These are phyloP conservation scores for Mimachlamys varia DNA, from an alignment of 2,888 invertebrate genomes.

Conservation along the genomic window DNA sequence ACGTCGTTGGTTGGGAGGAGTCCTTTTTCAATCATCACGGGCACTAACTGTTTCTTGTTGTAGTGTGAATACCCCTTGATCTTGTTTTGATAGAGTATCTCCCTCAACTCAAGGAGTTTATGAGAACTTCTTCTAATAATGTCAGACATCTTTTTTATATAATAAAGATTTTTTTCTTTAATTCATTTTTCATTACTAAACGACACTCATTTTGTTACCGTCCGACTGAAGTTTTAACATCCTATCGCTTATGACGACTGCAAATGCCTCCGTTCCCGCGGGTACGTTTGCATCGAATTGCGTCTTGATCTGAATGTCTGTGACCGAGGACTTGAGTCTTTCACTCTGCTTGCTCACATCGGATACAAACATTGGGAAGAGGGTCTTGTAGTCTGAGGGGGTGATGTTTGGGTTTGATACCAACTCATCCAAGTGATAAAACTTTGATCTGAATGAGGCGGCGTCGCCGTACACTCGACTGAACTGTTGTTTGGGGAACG, in stretches of 20 bases:
- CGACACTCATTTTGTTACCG: constrained; percentile 45
- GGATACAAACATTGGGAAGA: constrained; percentile 50
- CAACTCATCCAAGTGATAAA: constrained; percentile 41
- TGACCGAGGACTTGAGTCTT: constrained; percentile 41
- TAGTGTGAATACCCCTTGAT: no score
- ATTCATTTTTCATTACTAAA: not conserved
- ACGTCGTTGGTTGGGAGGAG: no score
- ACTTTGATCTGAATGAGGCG: constrained; percentile 42
- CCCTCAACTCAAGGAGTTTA: no score
- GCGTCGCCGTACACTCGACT: constrained; percentile 48
- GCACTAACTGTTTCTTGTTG: no score
- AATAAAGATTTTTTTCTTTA: no score
- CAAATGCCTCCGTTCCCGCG: constrained; percentile 46
- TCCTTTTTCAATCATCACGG: no score
- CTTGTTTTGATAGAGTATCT: no score
- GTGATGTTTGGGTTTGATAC: constrained; percentile 41
- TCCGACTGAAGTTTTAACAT: constrained; percentile 49
- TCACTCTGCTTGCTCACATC: constrained; percentile 54
- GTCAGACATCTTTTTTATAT: no score
- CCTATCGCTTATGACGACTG: constrained; percentile 47
- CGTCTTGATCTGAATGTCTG: constrained; percentile 47
- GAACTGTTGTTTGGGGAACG: constrained; percentile 47
- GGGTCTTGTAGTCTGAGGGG: constrained; percentile 45
- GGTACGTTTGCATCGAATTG: constrained; percentile 49
- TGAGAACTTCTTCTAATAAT: no score